Evolutionary conservation across 2,797 vertebrate species (phyloP).

Genomic region (Choloepus didactylus): DNA sequence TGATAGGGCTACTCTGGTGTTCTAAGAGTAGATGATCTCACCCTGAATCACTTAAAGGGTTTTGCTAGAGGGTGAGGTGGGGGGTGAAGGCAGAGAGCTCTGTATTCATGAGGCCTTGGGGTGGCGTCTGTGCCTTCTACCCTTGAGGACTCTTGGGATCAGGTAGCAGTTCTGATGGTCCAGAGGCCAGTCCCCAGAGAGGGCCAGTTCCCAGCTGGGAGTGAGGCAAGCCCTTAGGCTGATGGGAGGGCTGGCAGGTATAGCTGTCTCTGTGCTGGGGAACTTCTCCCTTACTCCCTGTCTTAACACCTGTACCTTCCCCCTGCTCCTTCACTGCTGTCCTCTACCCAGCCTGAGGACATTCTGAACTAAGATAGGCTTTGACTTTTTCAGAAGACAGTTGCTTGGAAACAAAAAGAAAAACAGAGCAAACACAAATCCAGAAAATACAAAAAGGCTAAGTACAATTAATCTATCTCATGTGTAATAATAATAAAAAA

Average conservation of each 20-base stretch:
- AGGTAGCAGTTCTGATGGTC: not conserved
- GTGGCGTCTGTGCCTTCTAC: not conserved
- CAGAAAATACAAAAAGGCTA: constrained; percentile 10
- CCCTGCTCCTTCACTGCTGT: not conserved
- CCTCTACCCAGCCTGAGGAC: not conserved
- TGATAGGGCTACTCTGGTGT: not conserved
- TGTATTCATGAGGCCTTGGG: not conserved
- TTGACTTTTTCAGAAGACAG: not conserved
- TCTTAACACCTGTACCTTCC: too few species aligned
- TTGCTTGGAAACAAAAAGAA: not conserved
- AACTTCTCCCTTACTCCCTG: not conserved
- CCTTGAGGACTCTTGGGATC: constrained; percentile 5
- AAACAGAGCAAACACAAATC: constrained; percentile 23
- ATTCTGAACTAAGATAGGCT: not conserved
- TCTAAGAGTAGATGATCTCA: not conserved
- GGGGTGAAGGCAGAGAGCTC: not conserved
- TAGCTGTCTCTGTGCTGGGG: not conserved
- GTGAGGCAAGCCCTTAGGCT: not conserved
- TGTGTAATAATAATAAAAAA: not conserved
- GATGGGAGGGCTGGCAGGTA: not conserved
- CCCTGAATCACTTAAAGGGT: not conserved
- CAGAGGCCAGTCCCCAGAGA: not conserved
- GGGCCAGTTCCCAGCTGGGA: not conserved
- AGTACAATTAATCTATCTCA: not conserved
- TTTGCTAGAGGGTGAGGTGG: not conserved